Evolutionary conservation across 2,888 invertebrate genomes (phyloP), one percentile per base, ranked within the genome.

Genomic region (Acanthoscelides obtectus): DNA sequence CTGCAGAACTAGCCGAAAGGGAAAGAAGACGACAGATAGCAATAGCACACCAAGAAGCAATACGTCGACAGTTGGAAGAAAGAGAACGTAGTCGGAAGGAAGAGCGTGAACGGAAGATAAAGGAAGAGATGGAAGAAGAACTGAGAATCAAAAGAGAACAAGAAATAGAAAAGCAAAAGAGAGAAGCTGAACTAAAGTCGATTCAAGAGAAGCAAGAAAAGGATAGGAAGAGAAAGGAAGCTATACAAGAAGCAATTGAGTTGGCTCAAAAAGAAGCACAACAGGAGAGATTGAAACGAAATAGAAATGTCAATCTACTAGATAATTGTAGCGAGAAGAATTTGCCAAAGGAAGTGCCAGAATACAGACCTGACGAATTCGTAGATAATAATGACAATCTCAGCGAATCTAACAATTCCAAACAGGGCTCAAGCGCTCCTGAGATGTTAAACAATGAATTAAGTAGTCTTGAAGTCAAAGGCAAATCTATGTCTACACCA

Each of bases 71-170:
- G 84, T 87, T 97, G 70, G 93, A 94, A 82, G 96, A 96, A 81
- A 90, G 93, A 67, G 94, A 96, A 80, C 88, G 90, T 79, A 87
- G 89, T 70, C 89, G 93, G 19, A 90, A 90, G 79, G 92, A 93
- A 84, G 96, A 97, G 83, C 89, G 90, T 75, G 94, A 94, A 81
- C 87, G 88, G 70, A 89, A 90, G 76, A 85, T 92, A 75, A 88
- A 88, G 79, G 95, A 96, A 84, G 97, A 97, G 83, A 87, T 90
- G 77, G 88, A 93, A 76, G 96, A 96, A 84, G 96, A 96, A 81
- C 87, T 91, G 75, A 88, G 94, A 74, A 88, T 96, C 74, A 89
- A 89, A 75, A 88, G 90, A 66, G 94, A 96, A 81, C 90, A 92
- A 80, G 92, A 92, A 85, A 86, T 89, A 74, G 92, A 94, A 79